Conservation (phyloP, 2,113 vertebrate genomes). For the Ceuthmochares aereus region DNA sequence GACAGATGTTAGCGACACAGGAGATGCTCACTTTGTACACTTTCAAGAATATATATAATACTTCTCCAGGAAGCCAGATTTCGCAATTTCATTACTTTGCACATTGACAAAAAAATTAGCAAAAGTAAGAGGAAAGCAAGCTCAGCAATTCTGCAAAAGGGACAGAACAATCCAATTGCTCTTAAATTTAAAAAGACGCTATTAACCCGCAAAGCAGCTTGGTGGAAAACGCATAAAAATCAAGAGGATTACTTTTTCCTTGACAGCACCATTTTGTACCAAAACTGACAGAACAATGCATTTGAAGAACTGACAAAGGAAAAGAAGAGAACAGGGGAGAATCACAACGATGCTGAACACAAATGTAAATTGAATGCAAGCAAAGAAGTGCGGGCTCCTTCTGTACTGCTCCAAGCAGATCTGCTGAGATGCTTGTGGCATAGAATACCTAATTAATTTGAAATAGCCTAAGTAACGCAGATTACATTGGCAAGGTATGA, state of each 20-base stretch:
- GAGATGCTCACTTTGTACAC: not conserved
- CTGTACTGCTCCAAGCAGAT: not conserved
- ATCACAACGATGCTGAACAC: not conserved
- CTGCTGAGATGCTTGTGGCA: not conserved
- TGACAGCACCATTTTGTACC: not conserved
- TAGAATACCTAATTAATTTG: not conserved
- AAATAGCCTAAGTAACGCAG: not conserved
- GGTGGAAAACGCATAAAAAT: not conserved
- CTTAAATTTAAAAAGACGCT: not conserved
- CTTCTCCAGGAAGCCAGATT: constrained; percentile 3
- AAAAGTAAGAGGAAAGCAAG: not conserved
- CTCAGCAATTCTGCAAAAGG: not conserved
- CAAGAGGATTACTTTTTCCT: not conserved
- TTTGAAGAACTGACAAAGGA: not conserved
- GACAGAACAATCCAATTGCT: not conserved
- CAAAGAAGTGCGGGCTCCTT: not conserved
- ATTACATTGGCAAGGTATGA: not conserved
- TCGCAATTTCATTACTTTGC: not conserved
- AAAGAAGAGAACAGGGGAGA: not conserved
- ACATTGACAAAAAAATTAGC: not conserved
- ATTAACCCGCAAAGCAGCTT: not conserved
- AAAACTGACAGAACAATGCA: not conserved
- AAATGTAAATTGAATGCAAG: not conserved
- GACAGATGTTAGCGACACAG: not conserved
- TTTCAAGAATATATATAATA: not conserved